A percentile compares a stretch with the other conserved stretches of the same genome.
phyloP scores from a whole-genome alignment of 2,888 invertebrate genomes.

The Agonum fuliginosum region DNA sequence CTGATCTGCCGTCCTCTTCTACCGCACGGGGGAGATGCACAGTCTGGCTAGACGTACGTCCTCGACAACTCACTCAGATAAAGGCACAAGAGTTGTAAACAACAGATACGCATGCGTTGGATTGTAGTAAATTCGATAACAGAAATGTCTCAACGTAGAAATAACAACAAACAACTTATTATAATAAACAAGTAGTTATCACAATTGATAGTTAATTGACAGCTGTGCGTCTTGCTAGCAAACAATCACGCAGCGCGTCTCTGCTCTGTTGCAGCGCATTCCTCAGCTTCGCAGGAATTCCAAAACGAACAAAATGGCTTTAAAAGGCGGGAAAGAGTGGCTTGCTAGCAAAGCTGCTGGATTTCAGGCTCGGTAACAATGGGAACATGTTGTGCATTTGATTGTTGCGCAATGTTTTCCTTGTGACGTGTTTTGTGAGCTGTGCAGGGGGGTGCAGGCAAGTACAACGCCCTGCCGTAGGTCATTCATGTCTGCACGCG shows the following conservation, averaged over 20 bases:
- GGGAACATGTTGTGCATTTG: neutral
- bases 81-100: constrained; percentile 72
- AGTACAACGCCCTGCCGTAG: constrained; percentile 68
- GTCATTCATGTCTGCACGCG: constrained; percentile 68
- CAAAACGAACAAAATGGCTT: neutral
- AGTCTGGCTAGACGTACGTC: constrained; percentile 39
- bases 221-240: neutral
- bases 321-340: constrained; percentile 44
- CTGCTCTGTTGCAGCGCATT: neutral
- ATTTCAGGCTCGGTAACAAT: too few relatives aligned
- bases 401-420: neutral
- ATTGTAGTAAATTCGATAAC: constrained; percentile 71
- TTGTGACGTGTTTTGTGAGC: constrained; percentile 48
- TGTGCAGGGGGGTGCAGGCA: constrained; percentile 63
- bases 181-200: constrained; percentile 30
- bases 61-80: constrained; percentile 39
- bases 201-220: constrained; percentile 18
- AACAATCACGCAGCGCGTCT: too few relatives aligned
- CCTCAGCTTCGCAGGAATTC: neutral
- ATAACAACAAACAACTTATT: constrained; percentile 28
- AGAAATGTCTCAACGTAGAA: constrained; percentile 43
- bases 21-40: neutral
- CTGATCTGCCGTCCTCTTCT: constrained; percentile 1
- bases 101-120: constrained; percentile 73
- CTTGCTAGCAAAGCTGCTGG: too few relatives aligned